Evolutionary conservation across 2,888 invertebrate species (phyloP).

Genomic region (Epinotia bilunana): DNA sequence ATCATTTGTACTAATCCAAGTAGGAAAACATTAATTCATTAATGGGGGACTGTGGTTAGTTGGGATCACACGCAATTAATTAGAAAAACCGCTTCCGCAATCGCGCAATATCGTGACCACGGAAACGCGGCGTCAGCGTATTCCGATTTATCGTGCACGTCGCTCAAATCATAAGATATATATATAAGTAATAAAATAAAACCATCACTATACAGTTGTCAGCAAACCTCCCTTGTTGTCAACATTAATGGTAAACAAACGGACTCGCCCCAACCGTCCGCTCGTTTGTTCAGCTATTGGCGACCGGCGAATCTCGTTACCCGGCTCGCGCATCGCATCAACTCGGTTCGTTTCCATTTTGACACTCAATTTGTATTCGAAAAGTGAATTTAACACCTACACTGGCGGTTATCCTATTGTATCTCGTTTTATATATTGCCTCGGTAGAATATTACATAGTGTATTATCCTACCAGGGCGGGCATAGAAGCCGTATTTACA

Average conservation of each 20-base stretch:
- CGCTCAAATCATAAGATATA: neutral
- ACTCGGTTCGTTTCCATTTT: constrained; percentile 16
- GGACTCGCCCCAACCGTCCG: neutral
- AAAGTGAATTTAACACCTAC: constrained; percentile 21
- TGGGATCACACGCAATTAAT: too few species aligned
- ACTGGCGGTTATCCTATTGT: neutral
- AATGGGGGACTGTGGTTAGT: too few species aligned
- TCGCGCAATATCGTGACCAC: too few species aligned
- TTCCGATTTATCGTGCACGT: too few species aligned
- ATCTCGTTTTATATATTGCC: neutral
- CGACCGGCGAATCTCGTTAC: constrained; percentile 22
- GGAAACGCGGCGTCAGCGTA: too few species aligned
- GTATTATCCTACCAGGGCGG: too few species aligned
- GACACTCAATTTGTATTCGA: constrained; percentile 13
- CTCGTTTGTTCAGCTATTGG: constrained; percentile 25
- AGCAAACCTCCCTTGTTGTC: neutral
- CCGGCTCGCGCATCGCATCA: neutral
- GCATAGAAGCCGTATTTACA: too few species aligned
- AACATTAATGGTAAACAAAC: constrained; percentile 20
- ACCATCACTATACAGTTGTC: neutral
- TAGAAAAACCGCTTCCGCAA: too few species aligned
- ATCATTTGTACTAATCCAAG: too few species aligned
- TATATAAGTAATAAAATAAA: neutral
- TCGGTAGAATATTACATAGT: too few species aligned
- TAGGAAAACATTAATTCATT: too few species aligned